Evolutionary conservation across 2,888 invertebrate species (phyloP), one percentile per base, ranked within the genome.

Genomic region (Alcis repandata): DNA sequence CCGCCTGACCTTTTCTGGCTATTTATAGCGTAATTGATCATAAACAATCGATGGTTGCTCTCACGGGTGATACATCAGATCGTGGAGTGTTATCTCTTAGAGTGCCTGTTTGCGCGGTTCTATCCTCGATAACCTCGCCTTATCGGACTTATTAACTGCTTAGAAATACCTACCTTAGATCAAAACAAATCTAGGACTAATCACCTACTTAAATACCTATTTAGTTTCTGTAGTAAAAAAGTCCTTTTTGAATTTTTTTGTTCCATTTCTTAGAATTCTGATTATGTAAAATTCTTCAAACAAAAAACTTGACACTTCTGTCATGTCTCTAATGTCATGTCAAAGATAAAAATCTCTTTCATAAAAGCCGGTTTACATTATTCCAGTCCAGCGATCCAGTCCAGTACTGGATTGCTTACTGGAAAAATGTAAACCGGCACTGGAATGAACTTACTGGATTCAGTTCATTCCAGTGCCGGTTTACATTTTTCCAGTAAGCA

Each of bases 1-100:
- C 84, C 85, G 85, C 85, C 82, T 90, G 92, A 91, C 92, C 92
- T 92, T 91, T 92, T 73, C 76, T 79, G 84, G 79, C 80, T 91
- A 92, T 91, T 87, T 85, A 83, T 90, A 91, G 87, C 76, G 72
- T 77, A 87, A 85, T 84, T 82, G 82, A 85, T 63, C 78, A 79
- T 82, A 89, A 88, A 89, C 87, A 88, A 87, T 89, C 83, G 76
- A 87, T 85, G 79, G 11, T n/a, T 76, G 76, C 76, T 70, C 69
- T 69, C 77, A 76, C 76, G 79, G 77, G 78, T 76, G 59, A 52
- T 57, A 15, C 36, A 15, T 19, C 32, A 46, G 17, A 19, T 45
- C 38, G 59, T 38, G 43, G 54, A 33, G 15, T 41, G 41, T 62
- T 59, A 51, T 57, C 62, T 27, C 17, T 17, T 45, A 43, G 27